Evolutionary conservation across 1,140 invertebrate species (phyloP).

Genomic region (Ooceraea biroi): DNA sequence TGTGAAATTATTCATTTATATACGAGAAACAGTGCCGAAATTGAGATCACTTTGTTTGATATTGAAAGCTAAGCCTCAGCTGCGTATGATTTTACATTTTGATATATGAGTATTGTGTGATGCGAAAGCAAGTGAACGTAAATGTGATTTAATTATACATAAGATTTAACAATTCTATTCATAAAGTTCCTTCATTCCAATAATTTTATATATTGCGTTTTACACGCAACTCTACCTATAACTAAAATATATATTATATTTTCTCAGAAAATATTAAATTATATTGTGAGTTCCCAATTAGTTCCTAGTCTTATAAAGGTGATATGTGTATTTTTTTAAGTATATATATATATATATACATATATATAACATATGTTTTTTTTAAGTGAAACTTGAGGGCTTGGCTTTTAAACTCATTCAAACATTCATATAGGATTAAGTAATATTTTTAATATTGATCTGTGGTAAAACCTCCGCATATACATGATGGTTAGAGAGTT

Average conservation of each 20-base stretch:
- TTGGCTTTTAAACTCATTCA: conserved; percentile 75
- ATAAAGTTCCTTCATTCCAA: conserved; percentile 68
- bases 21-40: conserved; percentile 66
- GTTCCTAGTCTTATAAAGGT: conserved; percentile 59
- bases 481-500: conserved; percentile 81
- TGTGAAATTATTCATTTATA: conserved; percentile 67
- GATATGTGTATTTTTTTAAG: conserved; percentile 63
- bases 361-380: too few relatives aligned
- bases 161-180: conserved; percentile 50
- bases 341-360: too few relatives aligned
- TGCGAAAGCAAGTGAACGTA: conserved; percentile 49
- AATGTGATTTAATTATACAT: conserved; percentile 50
- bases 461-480: conserved; percentile 72
- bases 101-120: conserved; percentile 20
- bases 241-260: conserved; percentile 56
- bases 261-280: background rate
- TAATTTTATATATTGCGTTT: conserved; percentile 53
- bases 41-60: conserved; percentile 64
- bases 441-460: conserved; percentile 70
- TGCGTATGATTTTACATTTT: conserved; percentile 44
- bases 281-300: conserved; percentile 32
- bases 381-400: conserved; percentile 71
- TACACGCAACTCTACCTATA: conserved; percentile 50
- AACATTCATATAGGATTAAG: conserved; percentile 59
- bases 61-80: conserved; percentile 78